Percentiles rank a stretch among this genome's conserved stretches.
Conservation (phyloP, 2,888 invertebrate genomes). For the Polymixis flavicincta region DNA sequence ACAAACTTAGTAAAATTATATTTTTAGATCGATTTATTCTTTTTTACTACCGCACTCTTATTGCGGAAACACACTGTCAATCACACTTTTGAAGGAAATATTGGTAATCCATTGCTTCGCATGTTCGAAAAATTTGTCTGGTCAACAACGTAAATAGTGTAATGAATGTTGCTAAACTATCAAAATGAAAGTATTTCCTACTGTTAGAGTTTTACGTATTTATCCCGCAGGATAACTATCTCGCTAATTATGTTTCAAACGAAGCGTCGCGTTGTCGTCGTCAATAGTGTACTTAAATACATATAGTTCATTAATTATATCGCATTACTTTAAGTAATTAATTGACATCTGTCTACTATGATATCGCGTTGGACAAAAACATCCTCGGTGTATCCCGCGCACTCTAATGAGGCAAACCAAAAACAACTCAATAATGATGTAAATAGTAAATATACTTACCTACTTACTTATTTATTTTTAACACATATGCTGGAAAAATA, state of each 20-base stretch:
- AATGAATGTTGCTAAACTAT: too few species aligned
- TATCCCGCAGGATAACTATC: slow-evolving; percentile 32
- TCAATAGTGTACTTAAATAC: slow-evolving; percentile 21
- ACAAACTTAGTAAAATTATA: not conserved
- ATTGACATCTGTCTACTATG: slow-evolving; percentile 42
- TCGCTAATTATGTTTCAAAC: slow-evolving; percentile 30
- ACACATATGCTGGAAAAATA: not conserved
- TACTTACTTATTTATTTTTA: not conserved
- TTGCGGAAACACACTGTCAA: too few species aligned
- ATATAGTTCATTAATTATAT: slow-evolving; percentile 23
- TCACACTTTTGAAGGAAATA: too few species aligned
- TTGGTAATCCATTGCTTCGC: too few species aligned
- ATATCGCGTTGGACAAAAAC: slow-evolving; percentile 44
- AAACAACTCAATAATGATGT: slow-evolving; percentile 14
- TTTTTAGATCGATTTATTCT: not conserved
- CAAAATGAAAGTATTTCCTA: too few species aligned
- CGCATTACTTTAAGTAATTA: slow-evolving; percentile 46
- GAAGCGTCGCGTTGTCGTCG: not conserved
- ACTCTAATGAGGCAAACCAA: slow-evolving; percentile 40
- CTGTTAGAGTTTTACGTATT: too few species aligned
- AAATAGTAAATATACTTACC: not conserved
- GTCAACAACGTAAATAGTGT: too few species aligned
- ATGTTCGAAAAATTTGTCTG: too few species aligned
- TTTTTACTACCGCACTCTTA: not conserved
- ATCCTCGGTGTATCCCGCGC: slow-evolving; percentile 28